A percentile compares a stretch with the other conserved stretches of the same genome.
phyloP scores from a whole-genome alignment of 1,140 invertebrate species.

The Drosophila takahashii region DNA sequence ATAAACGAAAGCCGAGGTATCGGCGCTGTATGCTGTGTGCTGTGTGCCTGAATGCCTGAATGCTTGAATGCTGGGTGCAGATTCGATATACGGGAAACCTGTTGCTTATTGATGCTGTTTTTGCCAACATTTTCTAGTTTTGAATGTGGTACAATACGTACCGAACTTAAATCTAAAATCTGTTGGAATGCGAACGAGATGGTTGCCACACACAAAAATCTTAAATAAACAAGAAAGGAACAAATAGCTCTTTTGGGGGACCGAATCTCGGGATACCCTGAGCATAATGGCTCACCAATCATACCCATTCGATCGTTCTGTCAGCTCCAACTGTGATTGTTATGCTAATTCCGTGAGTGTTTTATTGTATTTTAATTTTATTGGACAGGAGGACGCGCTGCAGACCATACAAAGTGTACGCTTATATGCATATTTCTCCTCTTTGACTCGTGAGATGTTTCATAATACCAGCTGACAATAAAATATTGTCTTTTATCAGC shows the following conservation, averaged over 20 bases:
- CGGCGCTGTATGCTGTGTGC: conserved; percentile 26
- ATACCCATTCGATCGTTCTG: neutral
- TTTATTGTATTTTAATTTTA: conserved; percentile 19
- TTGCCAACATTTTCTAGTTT: conserved; percentile 59
- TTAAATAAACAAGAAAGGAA: conserved; percentile 48
- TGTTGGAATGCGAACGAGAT: conserved; percentile 60
- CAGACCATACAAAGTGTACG: neutral
- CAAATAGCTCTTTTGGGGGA: conserved; percentile 15
- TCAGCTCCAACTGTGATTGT: conserved; percentile 3
- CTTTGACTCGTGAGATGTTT: conserved; percentile 5
- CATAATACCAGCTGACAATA: conserved; percentile 1
- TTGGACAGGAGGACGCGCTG: conserved; percentile 6
- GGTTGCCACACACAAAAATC: conserved; percentile 50
- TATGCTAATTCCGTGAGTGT: conserved; percentile 10
- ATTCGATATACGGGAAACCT: conserved; percentile 51
- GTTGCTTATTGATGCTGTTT: conserved; percentile 66
- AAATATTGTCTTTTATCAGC: conserved; percentile 1
- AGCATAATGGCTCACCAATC: neutral
- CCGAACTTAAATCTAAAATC: conserved; percentile 61
- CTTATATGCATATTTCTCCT: neutral
- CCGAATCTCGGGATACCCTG: conserved; percentile 19
- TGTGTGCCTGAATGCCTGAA: conserved; percentile 5
- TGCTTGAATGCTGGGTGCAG: conserved; percentile 45
- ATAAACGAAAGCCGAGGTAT: conserved; percentile 59
- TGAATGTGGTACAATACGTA: conserved; percentile 66